These are phyloP conservation scores for Manduca sexta DNA, from an alignment of 1,140 invertebrate species.

Conservation along the genomic window DNA sequence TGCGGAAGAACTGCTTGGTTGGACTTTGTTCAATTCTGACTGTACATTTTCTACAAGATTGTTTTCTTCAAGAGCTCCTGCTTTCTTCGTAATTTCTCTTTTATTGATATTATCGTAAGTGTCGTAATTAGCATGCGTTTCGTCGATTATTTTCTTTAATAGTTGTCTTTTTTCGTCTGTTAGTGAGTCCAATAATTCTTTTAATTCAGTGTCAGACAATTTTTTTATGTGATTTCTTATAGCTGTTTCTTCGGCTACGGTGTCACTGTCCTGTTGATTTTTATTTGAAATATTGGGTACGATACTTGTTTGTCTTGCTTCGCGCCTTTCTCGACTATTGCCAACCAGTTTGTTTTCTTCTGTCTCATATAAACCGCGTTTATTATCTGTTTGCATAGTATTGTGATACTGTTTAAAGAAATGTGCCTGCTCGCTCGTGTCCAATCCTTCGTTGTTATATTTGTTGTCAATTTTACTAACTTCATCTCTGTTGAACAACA, in stretches of 20 bases:
- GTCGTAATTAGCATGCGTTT: slow-evolving; percentile 5
- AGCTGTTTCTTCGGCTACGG: slow-evolving; percentile 43
- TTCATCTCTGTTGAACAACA: slow-evolving; percentile 25
- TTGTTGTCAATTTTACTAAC: slow-evolving; percentile 15
- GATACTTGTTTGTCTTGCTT: too few species aligned
- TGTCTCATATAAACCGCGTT: too few species aligned
- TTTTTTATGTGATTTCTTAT: slow-evolving; percentile 58
- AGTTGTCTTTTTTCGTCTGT: slow-evolving; percentile 53
- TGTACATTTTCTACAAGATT: slow-evolving; percentile 35
- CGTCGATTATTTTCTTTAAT: slow-evolving; percentile 53
- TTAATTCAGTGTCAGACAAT: slow-evolving; percentile 47
- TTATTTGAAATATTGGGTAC: slow-evolving; percentile 3
- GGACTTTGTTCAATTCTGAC: slow-evolving; percentile 45
- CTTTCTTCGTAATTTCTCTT: slow-evolving; percentile 63
- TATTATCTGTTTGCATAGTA: slow-evolving; percentile 15
- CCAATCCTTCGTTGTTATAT: slow-evolving; percentile 15
- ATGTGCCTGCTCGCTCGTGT: slow-evolving; percentile 14
- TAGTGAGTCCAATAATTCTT: slow-evolving; percentile 49
- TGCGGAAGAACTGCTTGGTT: slow-evolving; percentile 22
- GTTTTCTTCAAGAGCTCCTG: slow-evolving; percentile 50
- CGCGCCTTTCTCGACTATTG: too few species aligned
- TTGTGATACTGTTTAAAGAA: slow-evolving; percentile 23
- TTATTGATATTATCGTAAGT: slow-evolving; percentile 34
- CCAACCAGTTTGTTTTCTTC: too few species aligned
- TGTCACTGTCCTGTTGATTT: slow-evolving; percentile 9